A percentile compares a stretch with the other conserved stretches of the same genome.
phyloP scores from a whole-genome alignment of 2,888 invertebrate species.

The Eupithecia subumbrata region DNA sequence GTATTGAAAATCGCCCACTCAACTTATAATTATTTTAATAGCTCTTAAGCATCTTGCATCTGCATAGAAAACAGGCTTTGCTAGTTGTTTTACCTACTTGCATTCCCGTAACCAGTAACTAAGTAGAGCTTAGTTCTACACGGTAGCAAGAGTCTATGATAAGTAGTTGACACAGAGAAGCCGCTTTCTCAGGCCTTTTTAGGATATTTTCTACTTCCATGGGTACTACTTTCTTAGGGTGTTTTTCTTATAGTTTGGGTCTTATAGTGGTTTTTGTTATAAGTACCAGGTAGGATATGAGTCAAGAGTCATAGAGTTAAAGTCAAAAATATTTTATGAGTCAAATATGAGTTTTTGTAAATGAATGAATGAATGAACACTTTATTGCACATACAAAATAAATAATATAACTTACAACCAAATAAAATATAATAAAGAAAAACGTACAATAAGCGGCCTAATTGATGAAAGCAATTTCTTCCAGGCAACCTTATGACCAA shows the following conservation, averaged over 20 bases:
- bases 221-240: neutral
- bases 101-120: neutral
- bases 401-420: too few relatives aligned
- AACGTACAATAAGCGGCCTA: too few relatives aligned
- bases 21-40: constrained; percentile 8
- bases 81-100: neutral
- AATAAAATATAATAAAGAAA: too few relatives aligned
- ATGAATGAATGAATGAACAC: too few relatives aligned
- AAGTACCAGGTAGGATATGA: neutral
- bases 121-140: neutral
- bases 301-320: too few relatives aligned
- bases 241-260: neutral
- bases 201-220: neutral
- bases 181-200: neutral
- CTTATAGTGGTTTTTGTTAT: neutral
- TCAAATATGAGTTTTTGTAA: neutral
- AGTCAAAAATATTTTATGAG: neutral
- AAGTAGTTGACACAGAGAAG: neutral
- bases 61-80: constrained; percentile 3
- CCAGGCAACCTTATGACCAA: too few relatives aligned
- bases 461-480: too few relatives aligned
- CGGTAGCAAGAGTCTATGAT: too few relatives aligned
- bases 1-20: neutral
- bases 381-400: too few relatives aligned
- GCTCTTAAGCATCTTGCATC: neutral